These are phyloP conservation scores for Todus mexicanus DNA, from an alignment of 2,797 vertebrate genomes.

Conservation along the genomic window DNA sequence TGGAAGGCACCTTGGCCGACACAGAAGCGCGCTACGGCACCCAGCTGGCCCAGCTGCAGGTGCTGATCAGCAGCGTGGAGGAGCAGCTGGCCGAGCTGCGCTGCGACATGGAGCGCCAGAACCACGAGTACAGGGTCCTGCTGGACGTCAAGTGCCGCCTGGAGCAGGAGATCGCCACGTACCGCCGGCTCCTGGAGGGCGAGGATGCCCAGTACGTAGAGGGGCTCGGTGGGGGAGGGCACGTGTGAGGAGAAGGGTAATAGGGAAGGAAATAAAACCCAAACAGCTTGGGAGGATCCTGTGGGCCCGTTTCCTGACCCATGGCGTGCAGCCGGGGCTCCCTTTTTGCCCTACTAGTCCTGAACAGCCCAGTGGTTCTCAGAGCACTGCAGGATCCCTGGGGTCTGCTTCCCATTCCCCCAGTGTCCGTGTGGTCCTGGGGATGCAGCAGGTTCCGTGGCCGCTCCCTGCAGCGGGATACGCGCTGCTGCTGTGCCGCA, in stretches of 20 bases:
- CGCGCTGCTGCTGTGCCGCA: neutral
- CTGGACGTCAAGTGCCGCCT: slow-evolving; percentile 86
- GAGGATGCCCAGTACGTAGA: slow-evolving; percentile 50
- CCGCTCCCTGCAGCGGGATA: neutral
- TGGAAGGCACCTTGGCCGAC: slow-evolving; percentile 86
- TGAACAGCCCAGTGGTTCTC: neutral
- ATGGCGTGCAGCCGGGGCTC: fast-evolving
- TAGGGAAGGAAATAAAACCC: neutral
- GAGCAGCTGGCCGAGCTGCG: slow-evolving; percentile 74
- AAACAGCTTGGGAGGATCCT: neutral
- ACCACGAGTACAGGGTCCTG: slow-evolving; percentile 80
- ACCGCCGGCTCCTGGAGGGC: slow-evolving; percentile 3
- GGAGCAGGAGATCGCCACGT: slow-evolving; percentile 83
- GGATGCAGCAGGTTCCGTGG: neutral
- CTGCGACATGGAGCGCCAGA: slow-evolving; percentile 74
- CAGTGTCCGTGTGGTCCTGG: neutral
- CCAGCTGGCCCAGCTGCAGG: slow-evolving; percentile 82
- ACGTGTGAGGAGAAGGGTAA: fast-evolving
- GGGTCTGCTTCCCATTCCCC: neutral
- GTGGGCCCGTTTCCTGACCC: neutral
- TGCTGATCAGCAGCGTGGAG: slow-evolving; percentile 74
- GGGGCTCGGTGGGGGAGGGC: neutral
- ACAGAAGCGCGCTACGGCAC: slow-evolving; percentile 83
- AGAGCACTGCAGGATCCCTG: neutral
- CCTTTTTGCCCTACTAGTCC: neutral